Base-by-base conservation (phyloP, 2,888 invertebrate genomes). In the Trypoxylon attenuatum region DNA sequence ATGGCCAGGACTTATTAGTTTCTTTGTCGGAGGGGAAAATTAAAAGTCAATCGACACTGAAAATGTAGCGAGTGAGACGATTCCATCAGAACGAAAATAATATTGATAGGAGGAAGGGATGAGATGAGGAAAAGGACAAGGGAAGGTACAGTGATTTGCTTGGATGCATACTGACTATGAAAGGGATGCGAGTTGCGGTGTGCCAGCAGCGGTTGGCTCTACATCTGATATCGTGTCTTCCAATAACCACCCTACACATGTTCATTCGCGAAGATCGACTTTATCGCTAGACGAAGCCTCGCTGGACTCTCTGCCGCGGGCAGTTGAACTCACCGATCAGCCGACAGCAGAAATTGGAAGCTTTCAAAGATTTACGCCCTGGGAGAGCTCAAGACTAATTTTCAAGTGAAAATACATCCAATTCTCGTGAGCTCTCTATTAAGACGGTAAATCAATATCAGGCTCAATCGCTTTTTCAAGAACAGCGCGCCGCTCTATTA, bases 221-320 rank as follows among this genome's bases (percentile, higher is more conserved):
- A 54, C 55, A 58, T 55, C 66, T 55, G 61, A 62, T 66, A 58
- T 33, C 29, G 50, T 41, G 50, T 57, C 57, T 51, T 42, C 56
- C 53, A 60, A 39, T 65, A 27, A 42, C 59, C 53, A 45, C 46
- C 51, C 55, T 27, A 38, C 51, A 45, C 42, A 21, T 47, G 60
- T 65, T 57, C 54, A 29, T 50, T 50, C 53, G 43, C 15, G 58
- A 63, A 49, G 68, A 69, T 69, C 65, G 52, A 57, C 70, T 64
- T 70, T 65, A 70, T 69, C 69, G 59, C 53, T 38, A 19, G 15
- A 18, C 38, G 43, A 51, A 46, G 19, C 41, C 45, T 65, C 61
- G 50, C 59, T 33, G 54, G n/a, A n/a, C n/a, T n/a, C n/a, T 59
- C 55, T 29, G 63, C 51, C 51, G 27, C 33, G 42, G 47, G 58